Base-by-base conservation (phyloP, 1,140 invertebrate genomes). In the Orussus abietinus region DNA sequence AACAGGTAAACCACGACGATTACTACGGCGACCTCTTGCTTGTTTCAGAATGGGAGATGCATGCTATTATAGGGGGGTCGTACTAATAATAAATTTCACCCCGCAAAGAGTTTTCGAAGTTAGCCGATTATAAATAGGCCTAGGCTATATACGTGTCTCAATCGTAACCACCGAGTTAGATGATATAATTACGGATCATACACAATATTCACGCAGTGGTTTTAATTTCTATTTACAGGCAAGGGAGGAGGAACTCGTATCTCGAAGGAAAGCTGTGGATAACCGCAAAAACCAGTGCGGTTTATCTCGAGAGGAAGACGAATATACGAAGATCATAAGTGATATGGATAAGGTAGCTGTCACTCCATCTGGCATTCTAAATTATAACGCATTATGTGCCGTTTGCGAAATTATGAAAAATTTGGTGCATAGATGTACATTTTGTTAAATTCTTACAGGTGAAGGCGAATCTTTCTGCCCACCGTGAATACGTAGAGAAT, bases 221-320 rank as follows among this genome's bases (percentile, higher is more conserved):
- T 25, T 7, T 7, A 7, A 25, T 31, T 42, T n/a, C n/a, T n/a
- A n/a, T n/a, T n/a, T 53, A 20, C 55, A 88, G 86, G 84, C 84
- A 20, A 77, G 82, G 38, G 78, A 85, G 66, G 80, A 84, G 64
- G 84, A 87, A 53, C 66, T 87, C 19, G 50, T 65, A 10, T 62
- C 62, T 17, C 76, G 75, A 56, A 75, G 71, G 51, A 70, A 73
- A 21, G 75, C 79, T 29, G 64, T 84, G 50, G 77, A 82, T 55
- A 66, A 65, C 11, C 59, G 82, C 18, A 69, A 76, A 44, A 72
- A 54, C 42, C 74, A 72, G 49, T 61, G 66, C 20, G 57, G 64
- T 39, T 55, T 62, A 49, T 53, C 62, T 5, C 55, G 62, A 30
- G 59, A 55, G 10, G 71, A 77, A 40, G 67, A 73, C 33, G 64